A percentile compares a stretch with the other conserved stretches of the same genome.
phyloP scores from a whole-genome alignment of 2,113 vertebrate species.

The Oreotrochilus melanogaster region DNA sequence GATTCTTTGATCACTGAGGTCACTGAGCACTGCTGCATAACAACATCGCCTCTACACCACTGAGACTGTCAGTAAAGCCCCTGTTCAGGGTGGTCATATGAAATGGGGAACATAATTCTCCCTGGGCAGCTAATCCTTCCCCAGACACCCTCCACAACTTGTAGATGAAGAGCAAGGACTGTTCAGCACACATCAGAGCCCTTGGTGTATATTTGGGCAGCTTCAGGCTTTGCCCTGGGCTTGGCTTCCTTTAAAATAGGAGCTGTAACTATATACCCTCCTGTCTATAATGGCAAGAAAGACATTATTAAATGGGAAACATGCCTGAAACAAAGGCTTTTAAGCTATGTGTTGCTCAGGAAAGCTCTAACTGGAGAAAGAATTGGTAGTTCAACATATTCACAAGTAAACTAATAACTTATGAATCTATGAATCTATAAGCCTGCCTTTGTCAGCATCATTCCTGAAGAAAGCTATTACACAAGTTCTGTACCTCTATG shows the following conservation, averaged over 20 bases:
- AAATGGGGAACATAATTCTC: not conserved
- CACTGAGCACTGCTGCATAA: not conserved
- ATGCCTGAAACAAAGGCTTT: not conserved
- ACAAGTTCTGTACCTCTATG: not conserved
- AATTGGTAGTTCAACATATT: not conserved
- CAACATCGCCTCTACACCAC: not conserved
- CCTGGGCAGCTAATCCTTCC: rapidly evolving
- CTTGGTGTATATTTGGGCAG: not conserved
- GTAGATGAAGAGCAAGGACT: not conserved
- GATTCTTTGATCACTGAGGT: not conserved
- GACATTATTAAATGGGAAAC: not conserved
- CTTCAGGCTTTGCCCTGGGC: not conserved
- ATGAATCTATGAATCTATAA: not conserved
- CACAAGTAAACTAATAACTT: not conserved
- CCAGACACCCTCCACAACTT: not conserved
- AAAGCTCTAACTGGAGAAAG: not conserved
- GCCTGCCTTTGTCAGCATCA: not conserved
- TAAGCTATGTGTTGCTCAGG: not conserved
- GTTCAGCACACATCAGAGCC: not conserved
- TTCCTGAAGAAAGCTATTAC: not conserved
- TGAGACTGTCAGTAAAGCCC: not conserved
- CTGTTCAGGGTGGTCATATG: not conserved
- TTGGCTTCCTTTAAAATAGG: not conserved
- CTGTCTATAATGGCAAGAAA: not conserved
- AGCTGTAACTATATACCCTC: not conserved